phyloP scores from a whole-genome alignment of 1,140 invertebrate species.

The Stenopsyche tienmushanensis region DNA sequence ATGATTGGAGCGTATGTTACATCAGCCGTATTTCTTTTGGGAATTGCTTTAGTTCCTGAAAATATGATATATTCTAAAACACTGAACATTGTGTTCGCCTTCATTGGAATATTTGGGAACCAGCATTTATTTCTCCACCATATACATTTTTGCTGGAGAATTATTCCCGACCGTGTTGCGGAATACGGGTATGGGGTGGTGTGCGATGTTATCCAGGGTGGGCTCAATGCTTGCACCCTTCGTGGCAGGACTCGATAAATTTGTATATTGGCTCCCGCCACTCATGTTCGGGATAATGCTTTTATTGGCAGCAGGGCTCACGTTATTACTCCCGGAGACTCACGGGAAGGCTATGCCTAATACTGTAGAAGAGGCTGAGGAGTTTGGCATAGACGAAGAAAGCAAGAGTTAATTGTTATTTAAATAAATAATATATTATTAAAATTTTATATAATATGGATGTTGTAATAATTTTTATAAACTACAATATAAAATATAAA shows the following conservation, averaged over 20 bases:
- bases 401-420: no score
- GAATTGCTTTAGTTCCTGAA: slow-evolving; percentile 58
- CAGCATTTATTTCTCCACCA: slow-evolving; percentile 58
- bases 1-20: slow-evolving; percentile 63
- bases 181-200: slow-evolving; percentile 64
- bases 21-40: slow-evolving; percentile 62
- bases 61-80: slow-evolving; percentile 46
- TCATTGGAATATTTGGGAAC: slow-evolving; percentile 65
- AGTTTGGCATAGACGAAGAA: no score
- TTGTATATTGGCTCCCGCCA: slow-evolving; percentile 61
- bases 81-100: slow-evolving; percentile 59
- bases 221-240: slow-evolving; percentile 69
- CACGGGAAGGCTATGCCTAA: slow-evolving; percentile 52
- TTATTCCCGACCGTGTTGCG: slow-evolving; percentile 68
- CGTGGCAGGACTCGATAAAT: slow-evolving; percentile 56
- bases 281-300: slow-evolving; percentile 67
- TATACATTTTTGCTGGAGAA: slow-evolving; percentile 67
- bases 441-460: no score
- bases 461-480: no score
- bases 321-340: slow-evolving; percentile 65
- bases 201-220: slow-evolving; percentile 61
- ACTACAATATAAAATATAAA: no score
- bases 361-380: slow-evolving; percentile 54
- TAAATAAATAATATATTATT: no score
- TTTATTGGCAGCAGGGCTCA: slow-evolving; percentile 62